Evolutionary conservation across 2,113 vertebrate genomes (phyloP).

Genomic region (Platanista minor): DNA sequence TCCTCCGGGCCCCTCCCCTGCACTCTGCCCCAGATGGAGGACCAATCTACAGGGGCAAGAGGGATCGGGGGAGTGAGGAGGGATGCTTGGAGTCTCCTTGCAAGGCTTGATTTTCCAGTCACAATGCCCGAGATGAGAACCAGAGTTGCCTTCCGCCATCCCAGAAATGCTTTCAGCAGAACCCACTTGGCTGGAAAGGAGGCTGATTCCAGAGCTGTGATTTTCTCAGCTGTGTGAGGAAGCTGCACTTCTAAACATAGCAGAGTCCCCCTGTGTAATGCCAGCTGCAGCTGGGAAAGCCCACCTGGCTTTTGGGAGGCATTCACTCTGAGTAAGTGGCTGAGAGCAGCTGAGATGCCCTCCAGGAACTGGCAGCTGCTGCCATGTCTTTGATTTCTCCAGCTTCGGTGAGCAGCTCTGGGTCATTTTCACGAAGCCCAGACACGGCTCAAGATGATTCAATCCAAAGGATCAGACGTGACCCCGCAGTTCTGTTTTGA

Average conservation of each 20-base stretch:
- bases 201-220: not conserved
- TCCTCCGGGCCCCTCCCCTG: not conserved
- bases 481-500: not conserved
- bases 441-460: constrained; percentile 42
- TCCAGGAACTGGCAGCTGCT: constrained; percentile 13
- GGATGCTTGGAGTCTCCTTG: too few species aligned
- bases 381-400: not conserved
- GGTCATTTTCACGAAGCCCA: not conserved
- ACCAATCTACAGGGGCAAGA: not conserved
- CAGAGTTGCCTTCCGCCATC: not conserved
- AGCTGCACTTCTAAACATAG: constrained; percentile 34
- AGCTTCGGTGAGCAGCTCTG: constrained; percentile 20
- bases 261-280: not conserved
- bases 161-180: not conserved
- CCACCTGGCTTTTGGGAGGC: constrained; percentile 35
- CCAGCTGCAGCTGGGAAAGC: constrained; percentile 29
- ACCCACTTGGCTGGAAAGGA: not conserved
- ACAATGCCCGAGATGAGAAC: not conserved
- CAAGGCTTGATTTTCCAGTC: not conserved
- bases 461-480: constrained; percentile 28
- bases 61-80: not conserved
- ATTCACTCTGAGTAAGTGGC: not conserved
- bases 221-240: not conserved
- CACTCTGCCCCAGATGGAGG: not conserved
- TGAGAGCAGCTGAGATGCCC: constrained; percentile 24